Conservation (phyloP, 2,113 vertebrate genomes). For the Irena cyanogastra region DNA sequence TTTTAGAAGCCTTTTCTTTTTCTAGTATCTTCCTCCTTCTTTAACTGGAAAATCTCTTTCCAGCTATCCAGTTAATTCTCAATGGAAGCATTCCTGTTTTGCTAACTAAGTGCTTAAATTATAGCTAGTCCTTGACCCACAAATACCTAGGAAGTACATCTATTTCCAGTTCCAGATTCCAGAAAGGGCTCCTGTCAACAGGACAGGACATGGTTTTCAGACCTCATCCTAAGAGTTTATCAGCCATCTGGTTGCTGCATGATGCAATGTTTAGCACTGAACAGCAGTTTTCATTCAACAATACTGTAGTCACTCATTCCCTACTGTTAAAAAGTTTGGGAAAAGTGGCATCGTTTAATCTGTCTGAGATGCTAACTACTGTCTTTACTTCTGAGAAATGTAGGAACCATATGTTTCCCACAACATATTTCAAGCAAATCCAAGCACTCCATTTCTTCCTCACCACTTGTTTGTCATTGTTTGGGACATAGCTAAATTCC, state of each 20-base stretch:
- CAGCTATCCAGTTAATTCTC: neutral
- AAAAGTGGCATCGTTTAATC: neutral
- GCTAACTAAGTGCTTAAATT: neutral
- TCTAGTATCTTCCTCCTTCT: neutral
- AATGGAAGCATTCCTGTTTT: neutral
- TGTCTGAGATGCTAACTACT: neutral
- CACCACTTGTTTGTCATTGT: neutral
- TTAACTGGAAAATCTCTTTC: neutral
- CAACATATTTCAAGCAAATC: neutral
- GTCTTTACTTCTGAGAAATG: neutral
- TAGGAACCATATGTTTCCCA: neutral
- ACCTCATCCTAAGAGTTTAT: neutral
- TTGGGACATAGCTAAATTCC: neutral
- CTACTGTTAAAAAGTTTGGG: neutral
- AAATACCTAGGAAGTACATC: neutral
- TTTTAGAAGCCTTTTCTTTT: neutral
- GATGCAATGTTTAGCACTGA: neutral
- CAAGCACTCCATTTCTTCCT: neutral
- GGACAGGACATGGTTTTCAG: constrained; percentile 23
- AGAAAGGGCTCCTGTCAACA: neutral
- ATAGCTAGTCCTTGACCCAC: neutral
- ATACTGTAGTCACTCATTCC: neutral
- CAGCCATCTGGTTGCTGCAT: neutral
- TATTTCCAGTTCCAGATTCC: neutral
- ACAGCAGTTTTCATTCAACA: neutral